Evolutionary conservation across 2,797 vertebrate genomes (phyloP).

Genomic region (Capromys pilorides): DNA sequence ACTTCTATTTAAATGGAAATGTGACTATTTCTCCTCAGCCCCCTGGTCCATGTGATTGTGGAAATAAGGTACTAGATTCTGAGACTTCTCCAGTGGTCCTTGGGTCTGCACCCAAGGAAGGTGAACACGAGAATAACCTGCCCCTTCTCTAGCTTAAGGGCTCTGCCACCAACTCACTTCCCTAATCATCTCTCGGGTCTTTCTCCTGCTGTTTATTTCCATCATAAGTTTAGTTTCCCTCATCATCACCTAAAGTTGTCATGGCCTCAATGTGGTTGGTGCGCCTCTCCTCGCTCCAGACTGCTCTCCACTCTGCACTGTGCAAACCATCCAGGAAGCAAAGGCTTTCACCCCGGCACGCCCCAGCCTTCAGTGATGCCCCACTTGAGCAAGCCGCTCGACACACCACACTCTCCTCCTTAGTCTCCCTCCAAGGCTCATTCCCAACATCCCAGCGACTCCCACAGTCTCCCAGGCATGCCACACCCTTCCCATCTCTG

Average conservation of each 20-base stretch:
- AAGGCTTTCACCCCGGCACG: not conserved
- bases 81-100: not conserved
- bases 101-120: not conserved
- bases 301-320: fast-evolving
- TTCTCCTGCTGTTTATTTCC: not conserved
- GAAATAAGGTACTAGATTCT: not conserved
- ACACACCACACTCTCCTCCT: not conserved
- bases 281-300: not conserved
- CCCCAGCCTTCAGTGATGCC: not conserved
- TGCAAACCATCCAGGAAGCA: not conserved
- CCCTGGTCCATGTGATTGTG: not conserved
- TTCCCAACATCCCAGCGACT: not conserved
- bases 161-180: not conserved
- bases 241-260: not conserved
- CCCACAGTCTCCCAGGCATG: not conserved
- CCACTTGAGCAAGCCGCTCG: not conserved
- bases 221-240: not conserved
- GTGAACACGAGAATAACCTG: not conserved
- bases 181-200: not conserved
- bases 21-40: conserved; percentile 27
- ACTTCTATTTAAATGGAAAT: conserved; percentile 80
- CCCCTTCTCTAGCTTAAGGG: not conserved
- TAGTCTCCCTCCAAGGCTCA: not conserved
- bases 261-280: fast-evolving
- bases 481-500: not conserved